Conservation (phyloP, 2,888 invertebrate genomes). For the Heliconius ethilla region DNA sequence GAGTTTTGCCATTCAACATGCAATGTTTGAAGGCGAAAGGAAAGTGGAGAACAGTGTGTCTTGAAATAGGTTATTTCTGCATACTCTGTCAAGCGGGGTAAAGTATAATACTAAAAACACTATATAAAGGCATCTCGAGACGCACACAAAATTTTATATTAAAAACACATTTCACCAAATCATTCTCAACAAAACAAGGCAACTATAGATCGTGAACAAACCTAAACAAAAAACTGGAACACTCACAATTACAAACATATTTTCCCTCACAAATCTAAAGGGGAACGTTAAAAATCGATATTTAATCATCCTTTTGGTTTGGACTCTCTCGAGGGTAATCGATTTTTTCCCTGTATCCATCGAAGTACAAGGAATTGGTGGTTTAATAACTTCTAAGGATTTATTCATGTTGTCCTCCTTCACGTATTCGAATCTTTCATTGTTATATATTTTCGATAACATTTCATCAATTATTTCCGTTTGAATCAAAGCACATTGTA, state of each 20-base stretch:
- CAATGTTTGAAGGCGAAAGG: neutral
- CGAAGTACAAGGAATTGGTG: conserved; percentile 36
- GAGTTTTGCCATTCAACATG: neutral
- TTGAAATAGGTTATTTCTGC: neutral
- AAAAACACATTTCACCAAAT: conserved; percentile 48
- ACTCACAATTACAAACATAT: conserved; percentile 61
- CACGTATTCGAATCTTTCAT: conserved; percentile 43
- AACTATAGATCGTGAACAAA: conserved; percentile 59
- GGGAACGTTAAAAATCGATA: conserved; percentile 47
- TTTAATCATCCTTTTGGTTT: conserved; percentile 30
- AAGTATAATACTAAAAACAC: neutral
- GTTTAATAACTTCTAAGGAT: conserved; percentile 48
- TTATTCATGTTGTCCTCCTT: neutral
- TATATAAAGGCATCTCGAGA: neutral
- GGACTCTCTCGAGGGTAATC: neutral
- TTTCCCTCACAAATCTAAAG: conserved; percentile 58
- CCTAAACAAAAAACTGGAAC: conserved; percentile 65
- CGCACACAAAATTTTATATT: neutral
- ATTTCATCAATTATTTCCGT: conserved; percentile 63
- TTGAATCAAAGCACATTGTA: conserved; percentile 64
- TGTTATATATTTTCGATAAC: conserved; percentile 53
- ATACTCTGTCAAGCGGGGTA: neutral
- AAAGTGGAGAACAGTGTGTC: neutral
- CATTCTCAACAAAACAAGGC: conserved; percentile 57
- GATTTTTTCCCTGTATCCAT: conserved; percentile 45